These are phyloP conservation scores for Odobenus rosmarus DNA, from an alignment of 2,113 vertebrate genomes.

Conservation along the genomic window DNA sequence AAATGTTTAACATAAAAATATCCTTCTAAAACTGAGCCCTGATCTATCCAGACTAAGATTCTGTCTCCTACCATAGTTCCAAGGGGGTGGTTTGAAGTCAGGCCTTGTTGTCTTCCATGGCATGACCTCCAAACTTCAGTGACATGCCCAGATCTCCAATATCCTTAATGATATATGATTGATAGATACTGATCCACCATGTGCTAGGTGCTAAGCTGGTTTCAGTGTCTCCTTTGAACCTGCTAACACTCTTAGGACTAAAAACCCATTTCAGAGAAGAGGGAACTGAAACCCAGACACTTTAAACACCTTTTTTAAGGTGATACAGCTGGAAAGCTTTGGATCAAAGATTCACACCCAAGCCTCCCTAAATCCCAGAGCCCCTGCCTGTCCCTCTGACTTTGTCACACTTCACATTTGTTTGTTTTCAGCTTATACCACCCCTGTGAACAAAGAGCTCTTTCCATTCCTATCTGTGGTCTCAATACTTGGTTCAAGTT, in stretches of 20 bases:
- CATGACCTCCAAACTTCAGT: not conserved
- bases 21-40: not conserved
- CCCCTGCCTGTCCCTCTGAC: not conserved
- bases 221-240: not conserved
- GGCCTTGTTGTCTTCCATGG: not conserved
- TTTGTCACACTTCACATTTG: not conserved
- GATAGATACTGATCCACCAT: not conserved
- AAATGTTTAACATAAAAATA: conserved; percentile 44
- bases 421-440: not conserved
- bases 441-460: not conserved
- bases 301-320: not conserved
- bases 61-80: not conserved
- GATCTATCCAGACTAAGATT: not conserved
- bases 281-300: not conserved
- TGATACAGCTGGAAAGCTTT: not conserved
- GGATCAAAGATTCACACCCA: not conserved
- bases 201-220: not conserved
- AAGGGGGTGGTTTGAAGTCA: not conserved
- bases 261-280: conserved; percentile 20
- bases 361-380: not conserved
- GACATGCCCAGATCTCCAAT: not conserved
- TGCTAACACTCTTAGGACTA: not conserved
- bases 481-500: not conserved
- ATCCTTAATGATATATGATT: not conserved
- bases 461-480: not conserved